Evolutionary conservation across 2,113 vertebrate species (phyloP), one percentile per base, ranked within the genome.

Genomic region (Larimichthys crocea): DNA sequence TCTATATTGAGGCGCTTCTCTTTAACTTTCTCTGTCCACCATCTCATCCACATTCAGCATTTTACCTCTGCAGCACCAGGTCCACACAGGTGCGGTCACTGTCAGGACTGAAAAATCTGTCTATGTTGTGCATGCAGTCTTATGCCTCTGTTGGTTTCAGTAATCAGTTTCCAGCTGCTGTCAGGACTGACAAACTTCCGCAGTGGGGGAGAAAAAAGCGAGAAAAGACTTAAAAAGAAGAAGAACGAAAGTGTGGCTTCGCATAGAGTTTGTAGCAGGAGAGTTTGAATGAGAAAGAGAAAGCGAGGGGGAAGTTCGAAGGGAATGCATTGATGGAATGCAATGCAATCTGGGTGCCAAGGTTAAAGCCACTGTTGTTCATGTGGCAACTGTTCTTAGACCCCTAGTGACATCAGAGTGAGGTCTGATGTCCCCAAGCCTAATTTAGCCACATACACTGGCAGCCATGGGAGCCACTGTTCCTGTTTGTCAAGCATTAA

Each of bases 311-410:
- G 42, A 20, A 26, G 57, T 74, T 49, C 0, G 3, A 50, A 56
- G 80, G 50, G 68, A 80, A 83, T 66, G 63, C 50, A 22, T 44
- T n/a, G 64, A 65, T 50, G 74, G 88, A 80, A 92, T 57, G 79
- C 52, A 76, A 84, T 90, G 70, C 83, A 59, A 84, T 76, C 55
- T 57, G 76, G 73, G 63, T 76, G 90, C 89, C 91, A 93, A 91
- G 89, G 87, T 92, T 90, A 91, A 92, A 93, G 82, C 86, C 83
- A 42, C 92, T 87, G 83, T 82, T 90, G 88, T 92, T 84, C 86
- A 68, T 79, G 74, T 80, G 70, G 85, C 93, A 93, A 90, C 90
- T 94, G 93, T 89, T 93, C 79, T 81, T 44, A 83, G 86, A 92
- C 87, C 88, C 85, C 74, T 10, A 31, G 82, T 93, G 88, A 91